Evolutionary conservation across 2,113 vertebrate genomes (phyloP), one percentile per base, ranked within the genome.

Genomic region (Mormoops blainvillei): DNA sequence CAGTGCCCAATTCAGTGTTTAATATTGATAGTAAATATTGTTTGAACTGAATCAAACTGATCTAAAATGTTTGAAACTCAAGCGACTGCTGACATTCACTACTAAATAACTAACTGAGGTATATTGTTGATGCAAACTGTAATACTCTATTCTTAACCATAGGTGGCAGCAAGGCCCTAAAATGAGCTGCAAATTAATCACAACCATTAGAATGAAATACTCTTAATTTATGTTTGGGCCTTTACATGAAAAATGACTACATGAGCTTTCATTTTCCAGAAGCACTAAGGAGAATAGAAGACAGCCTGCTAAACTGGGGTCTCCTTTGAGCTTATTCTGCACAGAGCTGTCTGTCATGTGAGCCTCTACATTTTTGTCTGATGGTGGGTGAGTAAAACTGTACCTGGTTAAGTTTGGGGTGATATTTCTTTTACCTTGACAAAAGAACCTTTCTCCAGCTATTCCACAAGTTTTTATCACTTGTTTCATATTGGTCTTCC

Each of bases 151-250:
- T 87, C 9, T 73, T 58, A 73, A 8, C 84, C 4, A 61, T 78
- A 94, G 81, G n/a, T 94, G 89, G 68, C 89, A 97, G 94, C 80
- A 83, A 48, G 9, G 9, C 10, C 61, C 85, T 67, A 76, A 82
- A 67, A 83, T 71, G 84, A 80, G 13, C 8, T 5, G 1, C 41
- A 0, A 86, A 76, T 41, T 43, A 38, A 84, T 80, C 19, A 33
- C 22, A 68, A 24, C 83, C 16, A 1, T 94, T 88, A 84, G 78
- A 85, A 80, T 8, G 56, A 74, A 31, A 61, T 63, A 43, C 38
- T 88, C n/a, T 14, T 26, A 84, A 41, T 73, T 16, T 78, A 22
- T 80, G 63, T 70, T 89, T 89, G 73, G 73, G 50, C 14, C 31
- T 81, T 94, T 74, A 85, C 61, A 31, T 89, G 5, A 61, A 52